Conservation (phyloP, 2,113 vertebrate species). For the Ctenodactylus gundi region DNA sequence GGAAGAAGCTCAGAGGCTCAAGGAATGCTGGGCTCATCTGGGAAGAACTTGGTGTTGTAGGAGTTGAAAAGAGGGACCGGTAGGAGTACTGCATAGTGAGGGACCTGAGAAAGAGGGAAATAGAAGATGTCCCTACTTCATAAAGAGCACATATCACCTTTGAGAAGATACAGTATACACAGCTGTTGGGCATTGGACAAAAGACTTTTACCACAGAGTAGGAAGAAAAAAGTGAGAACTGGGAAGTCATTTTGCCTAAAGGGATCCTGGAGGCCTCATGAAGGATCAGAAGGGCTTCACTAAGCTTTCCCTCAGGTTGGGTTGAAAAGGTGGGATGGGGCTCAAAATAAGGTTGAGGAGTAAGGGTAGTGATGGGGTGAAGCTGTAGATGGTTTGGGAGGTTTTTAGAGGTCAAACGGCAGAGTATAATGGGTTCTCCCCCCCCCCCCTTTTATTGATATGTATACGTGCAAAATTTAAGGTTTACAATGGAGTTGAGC, state of each 20-base stretch:
- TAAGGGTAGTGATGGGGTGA: background rate
- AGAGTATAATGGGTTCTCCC: background rate
- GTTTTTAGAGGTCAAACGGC: background rate
- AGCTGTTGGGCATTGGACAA: background rate
- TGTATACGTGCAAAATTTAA: no score
- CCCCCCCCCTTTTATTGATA: no score
- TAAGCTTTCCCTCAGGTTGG: background rate
- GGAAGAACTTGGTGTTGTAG: background rate
- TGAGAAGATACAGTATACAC: background rate
- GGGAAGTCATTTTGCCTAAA: background rate
- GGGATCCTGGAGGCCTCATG: background rate
- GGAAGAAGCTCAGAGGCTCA: background rate
- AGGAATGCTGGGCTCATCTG: background rate
- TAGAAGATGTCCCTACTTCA: background rate
- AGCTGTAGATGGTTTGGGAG: background rate
- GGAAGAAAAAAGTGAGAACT: background rate
- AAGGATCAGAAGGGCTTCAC: background rate
- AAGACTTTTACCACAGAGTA: background rate
- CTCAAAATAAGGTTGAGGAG: background rate
- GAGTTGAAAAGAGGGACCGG: background rate
- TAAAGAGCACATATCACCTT: rapidly evolving
- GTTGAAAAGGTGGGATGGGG: background rate
- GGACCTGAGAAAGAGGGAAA: background rate
- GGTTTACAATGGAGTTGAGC: no score
- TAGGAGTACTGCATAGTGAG: background rate